Evolutionary conservation across 1,140 invertebrate genomes (phyloP), one percentile per base, ranked within the genome.

Genomic region (Campoletis sonorensis): DNA sequence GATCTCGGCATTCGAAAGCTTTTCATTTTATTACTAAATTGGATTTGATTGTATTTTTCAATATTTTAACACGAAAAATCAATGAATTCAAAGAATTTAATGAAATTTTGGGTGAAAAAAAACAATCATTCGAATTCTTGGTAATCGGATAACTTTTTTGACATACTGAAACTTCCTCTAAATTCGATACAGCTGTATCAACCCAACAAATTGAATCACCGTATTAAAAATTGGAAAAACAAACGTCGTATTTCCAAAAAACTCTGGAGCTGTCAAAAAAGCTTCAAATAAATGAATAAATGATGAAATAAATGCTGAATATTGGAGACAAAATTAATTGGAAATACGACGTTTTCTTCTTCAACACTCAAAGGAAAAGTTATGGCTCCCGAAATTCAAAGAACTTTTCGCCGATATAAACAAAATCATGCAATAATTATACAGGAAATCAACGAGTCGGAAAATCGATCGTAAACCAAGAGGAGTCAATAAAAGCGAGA

Each of bases 361-460:
- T 70, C n/a, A 79, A 30, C 7, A 11, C 11, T 79, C 13, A 79
- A 64, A 79, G 27, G 37, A 67, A 67, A 79, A 33, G 27, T 70
- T 27, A 58, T n/a, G 21, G 54, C 13, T 18, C 54, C 4, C 18
- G 18, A 58, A 4, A n/a, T n/a, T 58, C 2, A 23, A n/a, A n/a
- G 1, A 58, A 67, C 13, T 4, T 18, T 30, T 67, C 23, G 61
- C 3, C 61, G 13, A 27, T 64, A 11, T 10, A 4, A 67, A 27
- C 5, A 67, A 23, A 67, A 26, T 67, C 61, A 67, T 67, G 61
- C 61, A 23, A 8, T 23, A n/a, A 13, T 23, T 11, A 26, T 27
- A 26, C 26, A 30, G 40, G 30, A 23, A 10, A 67, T 23, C 21
- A 13, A 67, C 61, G 21, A 27, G 21, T 67, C 23, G 23, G 4